Conservation (phyloP, 1,140 invertebrate species). For the Drosophila erecta region DNA sequence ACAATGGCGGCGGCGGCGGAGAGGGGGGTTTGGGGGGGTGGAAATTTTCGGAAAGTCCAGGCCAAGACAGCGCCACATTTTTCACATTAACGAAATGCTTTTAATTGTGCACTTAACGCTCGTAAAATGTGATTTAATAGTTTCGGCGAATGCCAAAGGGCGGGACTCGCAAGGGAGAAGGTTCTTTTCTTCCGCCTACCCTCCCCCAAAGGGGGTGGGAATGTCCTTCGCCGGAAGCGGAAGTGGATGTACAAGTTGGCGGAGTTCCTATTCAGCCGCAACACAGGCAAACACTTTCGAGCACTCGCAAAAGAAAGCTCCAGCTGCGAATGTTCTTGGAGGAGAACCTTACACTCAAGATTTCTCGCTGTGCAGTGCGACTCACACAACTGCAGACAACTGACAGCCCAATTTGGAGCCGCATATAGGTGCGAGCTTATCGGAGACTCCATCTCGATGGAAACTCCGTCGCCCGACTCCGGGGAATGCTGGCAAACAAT, state of each 20-base stretch:
- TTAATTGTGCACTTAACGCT: conserved; percentile 83
- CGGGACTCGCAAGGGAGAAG: conserved; percentile 11
- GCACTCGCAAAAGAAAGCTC: conserved; percentile 31
- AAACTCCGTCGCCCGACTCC: conserved; percentile 44
- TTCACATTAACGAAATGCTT: conserved; percentile 81
- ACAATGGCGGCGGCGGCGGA: conserved; percentile 23
- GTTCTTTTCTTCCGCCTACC: no score
- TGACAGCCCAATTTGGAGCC: conserved; percentile 27
- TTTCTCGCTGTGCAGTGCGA: conserved; percentile 4
- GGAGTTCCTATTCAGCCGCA: conserved; percentile 64
- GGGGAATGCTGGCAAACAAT: conserved; percentile 54
- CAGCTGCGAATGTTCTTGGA: no score
- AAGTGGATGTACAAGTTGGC: conserved; percentile 53
- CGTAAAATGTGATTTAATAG: conserved; percentile 83
- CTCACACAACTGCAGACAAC: conserved; percentile 4
- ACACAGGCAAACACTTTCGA: conserved; percentile 39
- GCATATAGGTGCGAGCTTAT: conserved; percentile 40
- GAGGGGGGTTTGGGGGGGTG: neutral
- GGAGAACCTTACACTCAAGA: no score
- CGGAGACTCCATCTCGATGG: conserved; percentile 23
- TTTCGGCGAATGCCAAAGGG: conserved; percentile 58
- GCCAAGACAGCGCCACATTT: conserved; percentile 66
- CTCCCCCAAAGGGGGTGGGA: neutral
- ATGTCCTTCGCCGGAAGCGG: neutral
- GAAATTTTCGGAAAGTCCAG: neutral